A percentile compares a stretch with the other conserved stretches of the same genome.
These are phyloP conservation scores for Hippocampus abdominalis DNA, from an alignment of 2,113 vertebrate species.

Conservation along the genomic window DNA sequence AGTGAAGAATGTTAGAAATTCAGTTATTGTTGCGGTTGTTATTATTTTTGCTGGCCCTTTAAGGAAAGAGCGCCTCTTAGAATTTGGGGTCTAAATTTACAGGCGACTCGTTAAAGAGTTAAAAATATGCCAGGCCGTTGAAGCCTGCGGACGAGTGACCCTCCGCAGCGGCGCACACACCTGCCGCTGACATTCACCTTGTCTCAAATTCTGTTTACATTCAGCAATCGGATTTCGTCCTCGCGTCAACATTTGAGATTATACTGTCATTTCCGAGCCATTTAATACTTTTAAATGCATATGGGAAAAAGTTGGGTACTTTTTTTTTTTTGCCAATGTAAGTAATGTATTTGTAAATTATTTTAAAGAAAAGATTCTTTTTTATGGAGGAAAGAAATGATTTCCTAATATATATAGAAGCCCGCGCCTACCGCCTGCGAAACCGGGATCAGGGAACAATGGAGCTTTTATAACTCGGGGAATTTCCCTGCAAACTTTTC, in stretches of 20 bases:
- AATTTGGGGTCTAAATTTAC: constrained; percentile 58
- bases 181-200: constrained; percentile 55
- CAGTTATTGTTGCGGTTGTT: background rate
- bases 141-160: constrained; percentile 55
- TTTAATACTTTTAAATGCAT: too few species aligned
- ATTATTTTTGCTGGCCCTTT: constrained; percentile 1
- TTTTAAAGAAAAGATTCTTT: too few species aligned
- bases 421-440: too few species aligned
- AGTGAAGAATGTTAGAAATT: too few species aligned
- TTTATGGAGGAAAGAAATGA: too few species aligned
- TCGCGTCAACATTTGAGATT: background rate
- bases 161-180: constrained; percentile 28
- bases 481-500: background rate
- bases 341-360: too few species aligned
- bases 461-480: constrained; percentile 19
- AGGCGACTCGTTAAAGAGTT: constrained; percentile 70
- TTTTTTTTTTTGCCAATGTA: background rate
- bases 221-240: background rate
- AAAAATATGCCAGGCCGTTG: constrained; percentile 72
- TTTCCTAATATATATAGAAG: too few species aligned
- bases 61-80: constrained; percentile 14
- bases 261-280: too few species aligned
- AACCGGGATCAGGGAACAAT: constrained; percentile 21
- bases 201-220: constrained; percentile 4
- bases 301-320: too few species aligned